Evolutionary conservation across 2,888 invertebrate genomes (phyloP).

Genomic region (Ptilodon capucinus): DNA sequence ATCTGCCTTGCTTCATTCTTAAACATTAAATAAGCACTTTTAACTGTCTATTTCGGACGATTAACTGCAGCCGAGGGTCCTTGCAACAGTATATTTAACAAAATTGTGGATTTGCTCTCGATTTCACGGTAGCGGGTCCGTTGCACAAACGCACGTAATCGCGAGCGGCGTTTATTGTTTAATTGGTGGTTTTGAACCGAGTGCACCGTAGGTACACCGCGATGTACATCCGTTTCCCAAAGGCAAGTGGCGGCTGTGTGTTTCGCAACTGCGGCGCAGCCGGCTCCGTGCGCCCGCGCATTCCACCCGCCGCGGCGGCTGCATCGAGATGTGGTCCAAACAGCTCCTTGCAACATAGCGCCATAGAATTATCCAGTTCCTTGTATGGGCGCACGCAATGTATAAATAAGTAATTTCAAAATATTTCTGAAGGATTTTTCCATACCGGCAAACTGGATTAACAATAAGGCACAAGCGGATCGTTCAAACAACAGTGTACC

Average conservation of each 20-base stretch:
- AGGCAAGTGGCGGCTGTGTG: slow-evolving; percentile 31
- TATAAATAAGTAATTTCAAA: too few relatives aligned
- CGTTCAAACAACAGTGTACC: too few relatives aligned
- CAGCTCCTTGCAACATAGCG: slow-evolving; percentile 12
- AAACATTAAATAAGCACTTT: neutral
- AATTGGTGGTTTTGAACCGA: slow-evolving; percentile 25
- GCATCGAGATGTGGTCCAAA: slow-evolving; percentile 10
- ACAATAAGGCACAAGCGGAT: too few relatives aligned
- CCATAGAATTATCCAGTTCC: slow-evolving; percentile 11
- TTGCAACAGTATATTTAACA: neutral
- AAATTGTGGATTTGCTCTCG: slow-evolving; percentile 17
- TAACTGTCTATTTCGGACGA: neutral
- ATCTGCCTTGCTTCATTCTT: neutral
- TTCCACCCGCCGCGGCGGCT: slow-evolving; percentile 27
- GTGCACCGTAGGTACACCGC: slow-evolving; percentile 42
- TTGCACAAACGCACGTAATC: slow-evolving; percentile 25
- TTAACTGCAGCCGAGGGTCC: neutral
- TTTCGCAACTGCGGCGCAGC: slow-evolving; percentile 23
- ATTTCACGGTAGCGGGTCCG: slow-evolving; percentile 42
- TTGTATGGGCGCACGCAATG: neutral
- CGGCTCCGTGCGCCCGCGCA: slow-evolving; percentile 35
- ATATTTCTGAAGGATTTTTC: too few relatives aligned
- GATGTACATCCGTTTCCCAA: slow-evolving; percentile 62
- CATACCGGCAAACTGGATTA: too few relatives aligned
- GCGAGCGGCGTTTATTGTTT: slow-evolving; percentile 34